Conservation (phyloP, 1,140 invertebrate species). For the Ylistrum balloti region DNA sequence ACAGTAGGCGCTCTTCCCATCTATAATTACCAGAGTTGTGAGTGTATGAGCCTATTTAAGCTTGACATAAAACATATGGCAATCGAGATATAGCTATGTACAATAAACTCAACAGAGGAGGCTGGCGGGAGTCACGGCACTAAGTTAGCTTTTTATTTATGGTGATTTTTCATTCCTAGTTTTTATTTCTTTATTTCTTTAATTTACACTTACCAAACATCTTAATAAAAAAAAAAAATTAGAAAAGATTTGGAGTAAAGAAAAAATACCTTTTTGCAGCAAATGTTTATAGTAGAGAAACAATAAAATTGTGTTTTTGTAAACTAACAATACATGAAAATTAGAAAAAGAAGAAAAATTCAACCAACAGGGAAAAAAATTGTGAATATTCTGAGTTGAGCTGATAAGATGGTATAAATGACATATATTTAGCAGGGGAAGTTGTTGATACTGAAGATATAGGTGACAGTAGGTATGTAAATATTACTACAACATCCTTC, state of each 20-base stretch:
- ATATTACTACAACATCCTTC: slow-evolving; percentile 17
- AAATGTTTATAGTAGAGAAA: neutral
- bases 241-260: neutral
- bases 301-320: neutral
- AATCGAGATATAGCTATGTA: neutral
- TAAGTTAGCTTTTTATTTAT: neutral
- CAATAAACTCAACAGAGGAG: neutral
- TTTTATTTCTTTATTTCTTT: neutral
- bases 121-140: neutral
- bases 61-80: slow-evolving; percentile 39
- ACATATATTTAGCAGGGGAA: slow-evolving; percentile 20
- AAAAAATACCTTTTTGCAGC: neutral
- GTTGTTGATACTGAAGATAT: slow-evolving; percentile 22
- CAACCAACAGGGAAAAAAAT: neutral
- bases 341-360: neutral
- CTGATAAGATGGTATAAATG: slow-evolving; percentile 30
- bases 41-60: slow-evolving; percentile 3
- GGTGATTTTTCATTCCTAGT: neutral
- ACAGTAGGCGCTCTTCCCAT: neutral
- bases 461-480: neutral
- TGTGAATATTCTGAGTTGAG: neutral
- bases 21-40: slow-evolving; percentile 8
- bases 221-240: neutral
- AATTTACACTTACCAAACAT: neutral
- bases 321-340: slow-evolving; percentile 15